Evolutionary conservation across 2,888 invertebrate species (phyloP).

Genomic region (Charanyca ferruginea): DNA sequence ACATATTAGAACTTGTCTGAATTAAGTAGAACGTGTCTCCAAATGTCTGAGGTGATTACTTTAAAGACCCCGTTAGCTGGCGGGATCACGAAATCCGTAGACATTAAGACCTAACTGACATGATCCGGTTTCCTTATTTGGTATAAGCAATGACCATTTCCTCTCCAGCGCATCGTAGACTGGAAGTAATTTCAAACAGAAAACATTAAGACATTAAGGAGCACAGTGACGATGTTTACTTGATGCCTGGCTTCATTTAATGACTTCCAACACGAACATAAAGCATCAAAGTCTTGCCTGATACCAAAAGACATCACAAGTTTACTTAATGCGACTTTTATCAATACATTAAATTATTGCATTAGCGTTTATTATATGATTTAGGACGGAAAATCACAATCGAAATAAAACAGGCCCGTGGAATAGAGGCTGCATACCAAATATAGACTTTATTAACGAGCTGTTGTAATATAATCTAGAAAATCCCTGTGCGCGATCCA

Average conservation of each 20-base stretch:
- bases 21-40: conserved; percentile 73
- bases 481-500: conserved; percentile 72
- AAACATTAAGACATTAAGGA: conserved; percentile 61
- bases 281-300: conserved; percentile 42
- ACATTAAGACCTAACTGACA: conserved; percentile 71
- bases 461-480: conserved; percentile 58
- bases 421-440: conserved; percentile 18
- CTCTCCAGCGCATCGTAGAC: conserved; percentile 50
- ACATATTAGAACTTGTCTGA: conserved; percentile 74
- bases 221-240: conserved; percentile 55
- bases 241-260: conserved; percentile 48
- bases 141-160: conserved; percentile 71
- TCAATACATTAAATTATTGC: conserved; percentile 13
- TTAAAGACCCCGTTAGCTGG: conserved; percentile 71
- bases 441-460: conserved; percentile 49
- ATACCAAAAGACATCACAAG: conserved; percentile 39
- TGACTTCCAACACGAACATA: conserved; percentile 58
- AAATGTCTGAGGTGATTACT: conserved; percentile 72
- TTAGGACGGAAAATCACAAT: conserved; percentile 30
- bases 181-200: conserved; percentile 58
- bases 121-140: conserved; percentile 70
- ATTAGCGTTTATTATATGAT: conserved; percentile 21
- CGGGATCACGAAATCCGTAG: conserved; percentile 71
- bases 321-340: conserved; percentile 27
- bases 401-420: conserved; percentile 11